Conservation (phyloP, 2,888 invertebrate species). For the Lagria hirta region DNA sequence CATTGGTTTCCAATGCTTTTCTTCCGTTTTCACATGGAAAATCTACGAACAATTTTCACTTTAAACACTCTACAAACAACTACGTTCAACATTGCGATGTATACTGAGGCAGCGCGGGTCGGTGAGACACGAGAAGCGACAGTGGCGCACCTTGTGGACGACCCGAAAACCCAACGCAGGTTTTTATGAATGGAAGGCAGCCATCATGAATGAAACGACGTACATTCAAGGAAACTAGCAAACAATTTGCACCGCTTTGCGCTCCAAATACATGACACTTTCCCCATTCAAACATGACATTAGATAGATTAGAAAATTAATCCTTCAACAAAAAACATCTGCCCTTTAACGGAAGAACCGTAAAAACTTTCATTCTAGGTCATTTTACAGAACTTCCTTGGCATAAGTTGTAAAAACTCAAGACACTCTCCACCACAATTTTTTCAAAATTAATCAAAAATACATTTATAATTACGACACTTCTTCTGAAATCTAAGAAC, state of each 20-base stretch:
- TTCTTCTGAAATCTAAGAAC: too few relatives aligned
- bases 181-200: constrained; percentile 74
- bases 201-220: constrained; percentile 70
- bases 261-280: constrained; percentile 7
- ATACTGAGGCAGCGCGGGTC: constrained; percentile 42
- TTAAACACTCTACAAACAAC: constrained; percentile 26
- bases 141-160: constrained; percentile 47
- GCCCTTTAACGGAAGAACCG: too few relatives aligned
- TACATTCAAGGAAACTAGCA: constrained; percentile 54
- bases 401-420: too few relatives aligned
- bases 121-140: constrained; percentile 41
- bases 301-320: constrained; percentile 1
- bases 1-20: constrained; percentile 5
- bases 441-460: too few relatives aligned
- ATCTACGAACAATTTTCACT: constrained; percentile 9
- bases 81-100: constrained; percentile 29
- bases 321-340: too few relatives aligned
- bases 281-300: constrained; percentile 6
- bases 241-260: constrained; percentile 19
- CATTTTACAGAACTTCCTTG: too few relatives aligned
- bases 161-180: constrained; percentile 52
- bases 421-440: too few relatives aligned
- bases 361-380: too few relatives aligned
- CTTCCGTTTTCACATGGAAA: constrained; percentile 2
- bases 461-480: too few relatives aligned